Conservation (phyloP, 2,888 invertebrate species). For the Colletes collaris region DNA sequence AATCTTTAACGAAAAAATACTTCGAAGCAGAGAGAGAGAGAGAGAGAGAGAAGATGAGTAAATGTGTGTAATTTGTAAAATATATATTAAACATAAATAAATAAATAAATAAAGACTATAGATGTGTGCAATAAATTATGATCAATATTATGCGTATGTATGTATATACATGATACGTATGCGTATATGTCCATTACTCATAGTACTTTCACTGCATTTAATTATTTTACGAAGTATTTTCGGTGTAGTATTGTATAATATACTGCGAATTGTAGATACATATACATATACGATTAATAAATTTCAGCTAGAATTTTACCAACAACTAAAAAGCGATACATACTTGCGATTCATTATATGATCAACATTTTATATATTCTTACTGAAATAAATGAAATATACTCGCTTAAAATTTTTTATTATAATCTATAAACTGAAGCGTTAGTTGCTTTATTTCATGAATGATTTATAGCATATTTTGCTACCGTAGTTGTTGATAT, state of each 20-base stretch:
- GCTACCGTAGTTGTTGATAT: background rate
- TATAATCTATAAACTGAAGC: conserved; percentile 4
- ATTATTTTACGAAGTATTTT: background rate
- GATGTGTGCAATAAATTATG: too few species aligned
- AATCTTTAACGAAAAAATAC: background rate
- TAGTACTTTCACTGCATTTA: background rate
- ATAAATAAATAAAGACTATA: conserved; percentile 17
- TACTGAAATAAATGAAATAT: background rate
- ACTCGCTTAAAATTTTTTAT: conserved; percentile 6
- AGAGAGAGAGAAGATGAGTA: too few species aligned
- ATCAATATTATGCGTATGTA: background rate
- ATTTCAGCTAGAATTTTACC: too few species aligned
- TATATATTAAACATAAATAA: background rate
- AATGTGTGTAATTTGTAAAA: background rate
- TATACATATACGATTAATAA: background rate
- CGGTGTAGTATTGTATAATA: background rate
- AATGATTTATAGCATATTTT: background rate
- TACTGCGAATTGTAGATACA: conserved; percentile 1
- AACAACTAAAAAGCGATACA: background rate
- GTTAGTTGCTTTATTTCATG: conserved; percentile 1
- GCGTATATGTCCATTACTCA: background rate
- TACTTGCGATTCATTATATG: background rate
- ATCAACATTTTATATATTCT: background rate
- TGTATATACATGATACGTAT: background rate
- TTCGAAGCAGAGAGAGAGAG: too few species aligned